Evolutionary conservation across 2,113 vertebrate genomes (phyloP).

Genomic region (Hippocampus guttulatus): DNA sequence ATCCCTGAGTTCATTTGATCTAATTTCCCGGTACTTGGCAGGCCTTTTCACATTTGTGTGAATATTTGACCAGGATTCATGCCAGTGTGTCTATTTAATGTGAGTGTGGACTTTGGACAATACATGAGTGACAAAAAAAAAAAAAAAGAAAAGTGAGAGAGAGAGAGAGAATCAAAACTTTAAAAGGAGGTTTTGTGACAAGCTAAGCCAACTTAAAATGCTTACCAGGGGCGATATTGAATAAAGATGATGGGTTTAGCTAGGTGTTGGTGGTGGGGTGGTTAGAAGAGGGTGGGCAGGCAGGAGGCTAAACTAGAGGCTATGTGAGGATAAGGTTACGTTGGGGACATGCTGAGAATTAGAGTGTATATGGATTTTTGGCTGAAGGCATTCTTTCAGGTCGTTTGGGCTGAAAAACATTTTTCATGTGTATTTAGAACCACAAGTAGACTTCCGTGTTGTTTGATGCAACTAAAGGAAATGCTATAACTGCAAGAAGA

Average conservation of each 20-base stretch:
- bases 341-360: conserved; percentile 45
- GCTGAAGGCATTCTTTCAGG: conserved; percentile 38
- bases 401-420: conserved; percentile 29
- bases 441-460: conserved; percentile 16
- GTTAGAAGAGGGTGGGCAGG: conserved; percentile 1
- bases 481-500: no score
- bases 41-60: conserved; percentile 14
- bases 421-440: conserved; percentile 30
- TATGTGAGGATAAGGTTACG: conserved; percentile 47
- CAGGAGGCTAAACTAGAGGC: conserved; percentile 39
- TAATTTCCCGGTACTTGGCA: conserved; percentile 25
- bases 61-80: conserved; percentile 3
- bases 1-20: conserved; percentile 27
- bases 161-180: conserved; percentile 16
- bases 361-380: conserved; percentile 36
- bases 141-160: conserved; percentile 1
- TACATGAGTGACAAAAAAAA: conserved; percentile 2
- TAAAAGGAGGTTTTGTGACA: conserved; percentile 53
- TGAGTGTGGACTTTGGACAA: conserved; percentile 13
- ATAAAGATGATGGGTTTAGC: conserved; percentile 70
- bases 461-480: conserved; percentile 8
- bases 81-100: conserved; percentile 8
- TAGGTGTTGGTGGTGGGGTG: conserved; percentile 15
- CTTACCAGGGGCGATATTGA: conserved; percentile 61
- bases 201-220: conserved; percentile 61